These are phyloP conservation scores for Phoxinus dragarum DNA, from an alignment of 2,797 vertebrate genomes.

Conservation along the genomic window DNA sequence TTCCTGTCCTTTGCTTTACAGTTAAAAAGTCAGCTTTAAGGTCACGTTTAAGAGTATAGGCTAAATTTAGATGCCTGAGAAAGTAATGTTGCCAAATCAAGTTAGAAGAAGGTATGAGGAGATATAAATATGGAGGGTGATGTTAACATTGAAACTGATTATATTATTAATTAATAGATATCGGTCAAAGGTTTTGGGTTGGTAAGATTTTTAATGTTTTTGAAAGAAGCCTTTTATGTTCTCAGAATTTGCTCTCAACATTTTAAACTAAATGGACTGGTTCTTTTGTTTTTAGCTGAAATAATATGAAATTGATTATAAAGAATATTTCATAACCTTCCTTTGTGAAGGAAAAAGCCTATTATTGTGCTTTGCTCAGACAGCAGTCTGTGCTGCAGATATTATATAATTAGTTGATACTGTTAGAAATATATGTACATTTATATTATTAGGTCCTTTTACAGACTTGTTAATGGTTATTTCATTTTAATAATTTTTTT, in stretches of 20 bases:
- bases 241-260: not conserved
- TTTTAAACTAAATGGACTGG: not conserved
- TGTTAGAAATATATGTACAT: not conserved
- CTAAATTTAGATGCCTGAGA: not conserved
- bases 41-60: constrained; percentile 13
- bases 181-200: not conserved
- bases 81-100: not conserved
- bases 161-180: not conserved
- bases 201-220: not conserved
- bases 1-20: constrained; percentile 26
- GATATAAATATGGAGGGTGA: too few species aligned
- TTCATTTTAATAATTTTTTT: not conserved
- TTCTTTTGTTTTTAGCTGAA: constrained; percentile 10
- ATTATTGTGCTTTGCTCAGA: not conserved
- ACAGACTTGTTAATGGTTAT: not conserved
- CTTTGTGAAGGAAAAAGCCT: not conserved
- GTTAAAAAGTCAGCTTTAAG: constrained; percentile 12
- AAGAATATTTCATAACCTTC: not conserved
- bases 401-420: constrained; percentile 1
- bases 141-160: not conserved
- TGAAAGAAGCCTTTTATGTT: not conserved
- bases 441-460: not conserved
- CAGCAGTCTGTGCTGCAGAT: not conserved
- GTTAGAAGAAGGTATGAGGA: not conserved
- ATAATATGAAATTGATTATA: not conserved